phyloP scores from a whole-genome alignment of 2,113 vertebrate species.

The Oreochromis tanganicae region DNA sequence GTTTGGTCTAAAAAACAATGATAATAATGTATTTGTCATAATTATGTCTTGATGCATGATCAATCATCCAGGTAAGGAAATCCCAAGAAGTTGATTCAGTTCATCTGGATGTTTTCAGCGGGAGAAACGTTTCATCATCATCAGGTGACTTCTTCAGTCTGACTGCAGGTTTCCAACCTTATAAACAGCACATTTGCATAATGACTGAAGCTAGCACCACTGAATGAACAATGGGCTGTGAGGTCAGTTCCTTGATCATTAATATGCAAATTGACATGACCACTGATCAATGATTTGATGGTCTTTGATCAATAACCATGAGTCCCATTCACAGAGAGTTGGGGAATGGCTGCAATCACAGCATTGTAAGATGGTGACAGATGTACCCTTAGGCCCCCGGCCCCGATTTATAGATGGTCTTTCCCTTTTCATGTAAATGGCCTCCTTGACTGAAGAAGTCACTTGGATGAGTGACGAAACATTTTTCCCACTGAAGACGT shows the following conservation, averaged over 20 bases:
- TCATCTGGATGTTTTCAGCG: background rate
- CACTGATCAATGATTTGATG: background rate
- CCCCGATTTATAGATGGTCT: background rate
- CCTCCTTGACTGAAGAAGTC: background rate
- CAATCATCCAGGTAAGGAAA: background rate
- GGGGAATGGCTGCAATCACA: background rate
- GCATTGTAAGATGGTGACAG: background rate
- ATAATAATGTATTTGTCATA: background rate
- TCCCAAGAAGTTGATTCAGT: background rate
- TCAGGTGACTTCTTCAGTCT: background rate
- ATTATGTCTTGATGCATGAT: background rate
- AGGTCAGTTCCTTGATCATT: background rate
- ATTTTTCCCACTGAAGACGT: background rate
- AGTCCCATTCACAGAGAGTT: background rate
- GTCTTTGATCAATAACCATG: fast-evolving
- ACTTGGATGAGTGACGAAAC: background rate
- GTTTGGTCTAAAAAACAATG: background rate
- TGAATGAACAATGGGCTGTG: background rate
- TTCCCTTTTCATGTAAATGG: background rate
- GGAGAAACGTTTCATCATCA: background rate
- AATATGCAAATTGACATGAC: background rate
- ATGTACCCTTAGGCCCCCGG: background rate
- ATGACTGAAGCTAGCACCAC: background rate
- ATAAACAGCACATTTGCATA: fast-evolving
- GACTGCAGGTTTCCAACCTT: background rate